Conservation (phyloP, 2,888 invertebrate species). For the Machimus rusticus region DNA sequence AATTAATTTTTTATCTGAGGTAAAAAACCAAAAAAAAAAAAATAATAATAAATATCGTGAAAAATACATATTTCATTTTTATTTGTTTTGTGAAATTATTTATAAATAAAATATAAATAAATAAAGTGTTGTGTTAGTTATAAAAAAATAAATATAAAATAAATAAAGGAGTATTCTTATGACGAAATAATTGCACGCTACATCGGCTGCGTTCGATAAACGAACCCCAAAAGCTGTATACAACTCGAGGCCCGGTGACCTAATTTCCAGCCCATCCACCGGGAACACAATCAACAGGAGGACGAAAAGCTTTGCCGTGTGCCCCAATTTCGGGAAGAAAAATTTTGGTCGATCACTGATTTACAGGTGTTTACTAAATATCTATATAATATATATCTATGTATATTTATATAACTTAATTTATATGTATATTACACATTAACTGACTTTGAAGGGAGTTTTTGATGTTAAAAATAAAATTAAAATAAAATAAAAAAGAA, state of each 20-base stretch:
- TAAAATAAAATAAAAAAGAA: background rate
- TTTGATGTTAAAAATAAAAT: background rate
- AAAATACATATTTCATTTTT: background rate
- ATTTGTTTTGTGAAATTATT: background rate
- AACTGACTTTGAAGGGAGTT: background rate
- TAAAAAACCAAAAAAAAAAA: background rate
- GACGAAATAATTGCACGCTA: background rate
- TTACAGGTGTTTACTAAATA: background rate
- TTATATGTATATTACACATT: background rate
- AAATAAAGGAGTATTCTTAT: background rate
- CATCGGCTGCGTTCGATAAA: background rate
- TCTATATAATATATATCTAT: background rate
- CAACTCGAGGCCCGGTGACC: conserved; percentile 30
- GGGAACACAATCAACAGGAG: conserved; percentile 18
- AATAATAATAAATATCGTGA: background rate
- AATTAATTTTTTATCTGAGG: background rate
- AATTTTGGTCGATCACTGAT: background rate
- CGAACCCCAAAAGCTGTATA: conserved; percentile 31
- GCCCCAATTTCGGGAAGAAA: background rate
- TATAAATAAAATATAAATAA: background rate
- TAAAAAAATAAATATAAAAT: background rate
- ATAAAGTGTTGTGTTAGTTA: background rate
- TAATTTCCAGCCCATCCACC: conserved; percentile 25
- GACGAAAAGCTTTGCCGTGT: conserved; percentile 6
- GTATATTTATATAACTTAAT: background rate